Base-by-base conservation (phyloP, 1,140 invertebrate species). In the Aphis gossypii region DNA sequence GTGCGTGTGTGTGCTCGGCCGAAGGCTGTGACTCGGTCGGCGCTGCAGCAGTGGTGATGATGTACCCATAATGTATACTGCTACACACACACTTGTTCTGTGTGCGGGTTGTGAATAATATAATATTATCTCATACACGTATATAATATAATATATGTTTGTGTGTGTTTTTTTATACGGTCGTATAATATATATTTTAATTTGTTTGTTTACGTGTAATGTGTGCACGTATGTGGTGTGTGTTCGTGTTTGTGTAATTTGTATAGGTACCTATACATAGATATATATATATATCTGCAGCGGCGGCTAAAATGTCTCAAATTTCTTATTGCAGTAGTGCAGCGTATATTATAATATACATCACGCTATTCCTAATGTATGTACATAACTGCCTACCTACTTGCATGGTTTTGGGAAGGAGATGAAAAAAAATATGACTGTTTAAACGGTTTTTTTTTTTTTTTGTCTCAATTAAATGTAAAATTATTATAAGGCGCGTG, bases 121-220 rank as follows among this genome's bases (percentile, higher is more conserved):
- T 51, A 46, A 46, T 46, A 51, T 51, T 51, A 51, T 51, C 48
- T 51, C 14, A 51, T 51, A 51, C 14, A 51, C 14, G 18, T 76
- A n/a, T 76, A 76, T 76, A 76, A n/a, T 76, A 23, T 21, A 20
- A 54, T 54, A 18, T 76, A 21, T 68, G 5, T 68, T 14, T 6
- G 60, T 30, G 9, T 60, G 30, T 60, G 30, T 76, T 18, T 76
- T 76, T 76, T 76, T 76, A 76, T n/a, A 11, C 2, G n/a, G 30
- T 76, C 18, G 60, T 76, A 76, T 76, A 76, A 76, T 76, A 76
- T 76, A 76, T 76, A 76, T n/a, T 76, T 76, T 76, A 76, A 76
- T 76, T 76, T 76, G 60, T 76, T 76, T 76, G 60, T 76, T 18
- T 76, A 76, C n/a, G 30, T 76, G 60, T 76, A 76, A 76, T 68